Percentiles rank a stretch among this genome's conserved stretches.
These are phyloP conservation scores for Catamblyrhynchus diadema DNA, from an alignment of 2,797 vertebrate species.

Conservation along the genomic window DNA sequence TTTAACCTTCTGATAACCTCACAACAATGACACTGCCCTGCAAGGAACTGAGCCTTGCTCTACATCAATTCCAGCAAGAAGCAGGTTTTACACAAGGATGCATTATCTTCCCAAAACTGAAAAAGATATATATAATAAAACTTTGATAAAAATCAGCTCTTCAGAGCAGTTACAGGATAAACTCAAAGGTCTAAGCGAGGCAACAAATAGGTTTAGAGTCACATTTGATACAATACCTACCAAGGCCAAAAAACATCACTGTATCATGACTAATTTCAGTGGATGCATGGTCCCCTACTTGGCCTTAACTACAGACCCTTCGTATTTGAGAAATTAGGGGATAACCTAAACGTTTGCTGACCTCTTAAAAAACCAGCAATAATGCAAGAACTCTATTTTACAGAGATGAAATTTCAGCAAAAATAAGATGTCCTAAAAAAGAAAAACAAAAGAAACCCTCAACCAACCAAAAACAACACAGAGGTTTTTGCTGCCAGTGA, in stretches of 20 bases:
- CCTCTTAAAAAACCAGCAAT: background rate
- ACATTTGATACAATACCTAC: background rate
- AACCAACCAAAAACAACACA: background rate
- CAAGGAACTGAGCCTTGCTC: background rate
- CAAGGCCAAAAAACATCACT: background rate
- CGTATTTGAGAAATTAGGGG: background rate
- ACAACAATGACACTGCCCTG: background rate
- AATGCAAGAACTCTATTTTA: background rate
- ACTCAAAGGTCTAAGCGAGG: constrained; percentile 10
- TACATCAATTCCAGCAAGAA: constrained; percentile 38
- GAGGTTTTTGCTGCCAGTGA: background rate
- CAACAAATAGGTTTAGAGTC: constrained; percentile 4
- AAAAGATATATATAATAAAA: constrained; percentile 43
- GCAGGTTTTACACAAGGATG: constrained; percentile 9
- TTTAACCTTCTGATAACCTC: constrained; percentile 59
- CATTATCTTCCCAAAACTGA: constrained; percentile 18
- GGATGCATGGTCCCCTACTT: background rate
- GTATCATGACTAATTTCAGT: background rate
- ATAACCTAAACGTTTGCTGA: background rate
- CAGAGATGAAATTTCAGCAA: background rate
- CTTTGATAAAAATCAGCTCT: constrained; percentile 61
- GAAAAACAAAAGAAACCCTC: background rate
- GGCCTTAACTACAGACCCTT: background rate
- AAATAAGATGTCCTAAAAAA: background rate
- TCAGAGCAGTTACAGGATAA: background rate